A percentile compares a stretch with the other conserved stretches of the same genome.
phyloP scores from a whole-genome alignment of 2,797 vertebrate genomes.

The Trematomus bernacchii region DNA sequence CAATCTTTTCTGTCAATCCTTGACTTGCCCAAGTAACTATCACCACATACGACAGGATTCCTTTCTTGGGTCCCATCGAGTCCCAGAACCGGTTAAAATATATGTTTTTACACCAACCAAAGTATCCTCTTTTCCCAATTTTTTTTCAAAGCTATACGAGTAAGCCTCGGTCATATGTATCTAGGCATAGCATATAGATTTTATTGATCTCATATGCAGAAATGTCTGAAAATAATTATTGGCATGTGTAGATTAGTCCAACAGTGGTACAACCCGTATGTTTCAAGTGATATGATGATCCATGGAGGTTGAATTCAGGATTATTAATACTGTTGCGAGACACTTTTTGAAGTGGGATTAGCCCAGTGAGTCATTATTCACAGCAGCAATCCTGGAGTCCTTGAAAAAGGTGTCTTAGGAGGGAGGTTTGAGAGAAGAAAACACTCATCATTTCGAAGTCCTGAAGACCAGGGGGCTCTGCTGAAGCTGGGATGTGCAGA shows the following conservation, averaged over 20 bases:
- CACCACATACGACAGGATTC: constrained; percentile 35
- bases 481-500: constrained; percentile 43
- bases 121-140: constrained; percentile 22
- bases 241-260: constrained; percentile 28
- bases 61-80: constrained; percentile 32
- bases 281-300: constrained; percentile 59
- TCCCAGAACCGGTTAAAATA: constrained; percentile 30
- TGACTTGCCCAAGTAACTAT: constrained; percentile 52
- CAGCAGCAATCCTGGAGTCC: constrained; percentile 65
- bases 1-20: constrained; percentile 65
- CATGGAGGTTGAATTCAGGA: constrained; percentile 69
- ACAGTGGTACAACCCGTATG: constrained; percentile 18
- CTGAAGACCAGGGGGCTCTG: constrained; percentile 54
- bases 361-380: constrained; percentile 71
- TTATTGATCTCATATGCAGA: constrained; percentile 37
- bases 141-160: constrained; percentile 16
- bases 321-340: constrained; percentile 62
- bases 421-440: constrained; percentile 61
- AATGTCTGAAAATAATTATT: constrained; percentile 24
- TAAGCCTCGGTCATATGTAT: constrained; percentile 18
- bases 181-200: constrained; percentile 35
- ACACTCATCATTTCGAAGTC: constrained; percentile 62
- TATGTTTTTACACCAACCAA: constrained; percentile 9
- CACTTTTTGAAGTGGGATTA: constrained; percentile 81
- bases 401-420: constrained; percentile 69